phyloP scores from a whole-genome alignment of 2,888 invertebrate species.

The Diachrysia chrysitis region DNA sequence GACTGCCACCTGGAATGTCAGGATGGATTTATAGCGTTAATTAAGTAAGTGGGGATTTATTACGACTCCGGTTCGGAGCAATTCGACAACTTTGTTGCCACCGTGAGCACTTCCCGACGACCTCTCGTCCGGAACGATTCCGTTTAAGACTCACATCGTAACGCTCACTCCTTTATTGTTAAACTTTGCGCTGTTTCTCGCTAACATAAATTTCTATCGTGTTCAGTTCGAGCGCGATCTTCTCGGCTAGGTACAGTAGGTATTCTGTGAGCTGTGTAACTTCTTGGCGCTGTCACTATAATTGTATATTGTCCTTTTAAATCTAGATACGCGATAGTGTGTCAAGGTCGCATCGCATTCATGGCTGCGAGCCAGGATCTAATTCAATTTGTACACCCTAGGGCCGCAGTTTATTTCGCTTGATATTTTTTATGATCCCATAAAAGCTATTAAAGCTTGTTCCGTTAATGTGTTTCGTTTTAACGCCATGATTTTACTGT shows the following conservation, averaged over 20 bases:
- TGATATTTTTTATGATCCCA: conserved; percentile 70
- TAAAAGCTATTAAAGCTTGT: conserved; percentile 74
- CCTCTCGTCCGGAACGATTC: conserved; percentile 48
- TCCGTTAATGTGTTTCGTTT: conserved; percentile 69
- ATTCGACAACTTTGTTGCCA: conserved; percentile 66
- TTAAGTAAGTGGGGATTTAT: conserved; percentile 68
- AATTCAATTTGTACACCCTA: conserved; percentile 77
- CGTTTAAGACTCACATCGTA: conserved; percentile 43
- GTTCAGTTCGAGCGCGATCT: conserved; percentile 17
- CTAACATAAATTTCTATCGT: conserved; percentile 26
- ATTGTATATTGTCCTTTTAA: conserved; percentile 59
- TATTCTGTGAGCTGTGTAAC: background rate
- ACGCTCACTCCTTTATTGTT: conserved; percentile 54
- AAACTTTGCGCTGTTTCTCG: conserved; percentile 47
- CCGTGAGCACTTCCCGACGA: conserved; percentile 34
- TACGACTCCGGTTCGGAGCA: conserved; percentile 48
- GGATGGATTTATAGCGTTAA: conserved; percentile 68
- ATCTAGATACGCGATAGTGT: conserved; percentile 58
- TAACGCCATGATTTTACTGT: conserved; percentile 59
- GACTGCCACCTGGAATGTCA: conserved; percentile 64
- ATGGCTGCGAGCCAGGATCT: conserved; percentile 75
- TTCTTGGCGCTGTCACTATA: conserved; percentile 15
- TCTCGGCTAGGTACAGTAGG: conserved; percentile 1
- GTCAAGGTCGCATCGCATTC: conserved; percentile 62
- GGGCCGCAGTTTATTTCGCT: conserved; percentile 64